Conservation (phyloP, 2,888 invertebrate genomes). For the Dynastes maya region DNA sequence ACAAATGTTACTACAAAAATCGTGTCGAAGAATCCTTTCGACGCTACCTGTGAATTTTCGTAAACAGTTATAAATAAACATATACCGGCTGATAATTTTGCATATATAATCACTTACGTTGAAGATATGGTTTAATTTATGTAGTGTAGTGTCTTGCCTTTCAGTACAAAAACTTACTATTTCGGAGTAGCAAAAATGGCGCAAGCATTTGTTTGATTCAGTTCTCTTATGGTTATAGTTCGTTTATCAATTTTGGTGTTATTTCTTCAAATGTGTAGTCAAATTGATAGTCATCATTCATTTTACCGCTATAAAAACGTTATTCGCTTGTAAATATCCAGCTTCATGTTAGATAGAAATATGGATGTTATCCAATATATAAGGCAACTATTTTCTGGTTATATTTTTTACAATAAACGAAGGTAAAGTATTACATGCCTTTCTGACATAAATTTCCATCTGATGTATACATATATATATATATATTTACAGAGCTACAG, state of each 20-base stretch:
- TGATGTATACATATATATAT: neutral
- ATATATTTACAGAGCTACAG: conserved; percentile 49
- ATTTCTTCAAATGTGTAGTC: conserved; percentile 32
- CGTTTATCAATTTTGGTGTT: conserved; percentile 12
- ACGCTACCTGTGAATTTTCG: conserved; percentile 21
- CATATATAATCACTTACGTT: neutral
- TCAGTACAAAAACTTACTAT: conserved; percentile 5
- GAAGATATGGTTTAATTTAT: conserved; percentile 9
- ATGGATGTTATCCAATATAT: conserved; percentile 50
- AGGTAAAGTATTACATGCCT: conserved; percentile 27
- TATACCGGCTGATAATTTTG: neutral
- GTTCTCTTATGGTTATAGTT: conserved; percentile 21
- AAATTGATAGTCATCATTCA: conserved; percentile 19
- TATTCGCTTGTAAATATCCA: conserved; percentile 20
- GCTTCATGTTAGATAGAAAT: conserved; percentile 26
- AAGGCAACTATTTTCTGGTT: conserved; percentile 38
- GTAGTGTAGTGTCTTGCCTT: neutral
- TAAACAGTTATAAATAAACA: conserved; percentile 9
- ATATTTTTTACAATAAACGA: conserved; percentile 41
- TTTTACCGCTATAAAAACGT: neutral
- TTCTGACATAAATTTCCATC: neutral
- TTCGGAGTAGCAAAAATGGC: conserved; percentile 45
- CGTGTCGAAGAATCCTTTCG: neutral
- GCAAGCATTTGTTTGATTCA: conserved; percentile 51
- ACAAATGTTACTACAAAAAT: neutral